These are phyloP conservation scores for Centropristis striata DNA, from an alignment of 2,113 vertebrate species.

Conservation along the genomic window DNA sequence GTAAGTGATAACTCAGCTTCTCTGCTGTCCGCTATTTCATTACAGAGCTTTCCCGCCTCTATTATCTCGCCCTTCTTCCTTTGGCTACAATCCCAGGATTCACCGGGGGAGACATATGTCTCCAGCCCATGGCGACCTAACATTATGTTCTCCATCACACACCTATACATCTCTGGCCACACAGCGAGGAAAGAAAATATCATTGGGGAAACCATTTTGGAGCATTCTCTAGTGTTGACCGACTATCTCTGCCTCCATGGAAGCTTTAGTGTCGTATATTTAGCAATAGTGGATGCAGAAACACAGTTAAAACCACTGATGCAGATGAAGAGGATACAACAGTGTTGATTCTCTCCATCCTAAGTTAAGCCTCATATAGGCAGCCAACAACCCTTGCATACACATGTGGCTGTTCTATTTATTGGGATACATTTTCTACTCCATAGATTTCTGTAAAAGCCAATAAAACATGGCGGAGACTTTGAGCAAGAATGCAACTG, in stretches of 20 bases:
- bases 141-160: constrained; percentile 67
- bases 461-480: constrained; percentile 37
- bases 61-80: constrained; percentile 61
- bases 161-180: constrained; percentile 58
- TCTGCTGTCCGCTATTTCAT: constrained; percentile 73
- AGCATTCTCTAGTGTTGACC: constrained; percentile 8
- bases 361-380: neutral
- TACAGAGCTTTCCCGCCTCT: constrained; percentile 60
- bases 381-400: constrained; percentile 12
- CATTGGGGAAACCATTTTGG: constrained; percentile 18
- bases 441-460: constrained; percentile 37
- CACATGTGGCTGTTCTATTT: constrained; percentile 28
- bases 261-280: constrained; percentile 20
- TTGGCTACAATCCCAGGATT: constrained; percentile 77
- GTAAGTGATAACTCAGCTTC: constrained; percentile 74
- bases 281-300: constrained; percentile 3
- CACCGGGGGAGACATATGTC: constrained; percentile 74
- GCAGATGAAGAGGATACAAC: constrained; percentile 22
- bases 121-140: constrained; percentile 62
- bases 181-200: constrained; percentile 51
- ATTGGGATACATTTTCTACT: constrained; percentile 47
- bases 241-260: constrained; percentile 11
- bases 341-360: neutral
- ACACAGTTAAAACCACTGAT: constrained; percentile 26
- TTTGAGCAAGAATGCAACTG: constrained; percentile 39